Evolutionary conservation across 2,113 vertebrate genomes (phyloP).

Genomic region (Zosterops lateralis): DNA sequence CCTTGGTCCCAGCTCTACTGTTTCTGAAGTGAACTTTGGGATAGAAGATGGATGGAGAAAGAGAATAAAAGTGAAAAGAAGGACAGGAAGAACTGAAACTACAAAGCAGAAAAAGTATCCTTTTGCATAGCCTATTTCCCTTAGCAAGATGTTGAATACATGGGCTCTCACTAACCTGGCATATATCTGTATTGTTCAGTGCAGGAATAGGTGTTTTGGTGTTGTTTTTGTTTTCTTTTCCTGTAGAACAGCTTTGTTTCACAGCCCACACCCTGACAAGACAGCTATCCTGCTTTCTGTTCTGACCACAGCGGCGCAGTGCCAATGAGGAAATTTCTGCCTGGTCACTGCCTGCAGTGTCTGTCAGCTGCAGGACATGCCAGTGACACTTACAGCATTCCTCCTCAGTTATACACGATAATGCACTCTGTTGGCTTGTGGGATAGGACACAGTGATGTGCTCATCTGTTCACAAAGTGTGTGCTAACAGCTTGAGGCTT

Average conservation of each 20-base stretch:
- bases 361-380: background rate
- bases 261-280: background rate
- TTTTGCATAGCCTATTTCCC: background rate
- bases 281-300: background rate
- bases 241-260: background rate
- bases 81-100: background rate
- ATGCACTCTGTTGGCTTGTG: fast-evolving
- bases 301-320: background rate
- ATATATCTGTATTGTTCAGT: background rate
- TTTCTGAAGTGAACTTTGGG: background rate
- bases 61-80: background rate
- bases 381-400: background rate
- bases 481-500: background rate
- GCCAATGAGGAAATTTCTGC: background rate
- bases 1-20: background rate
- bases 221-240: background rate
- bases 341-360: background rate
- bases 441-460: background rate
- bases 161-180: background rate
- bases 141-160: background rate
- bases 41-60: background rate
- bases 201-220: background rate
- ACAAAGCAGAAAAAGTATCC: background rate
- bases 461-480: background rate
- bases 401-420: background rate